These are phyloP conservation scores for Amyelois transitella DNA, from an alignment of 1,140 invertebrate genomes.

Conservation along the genomic window DNA sequence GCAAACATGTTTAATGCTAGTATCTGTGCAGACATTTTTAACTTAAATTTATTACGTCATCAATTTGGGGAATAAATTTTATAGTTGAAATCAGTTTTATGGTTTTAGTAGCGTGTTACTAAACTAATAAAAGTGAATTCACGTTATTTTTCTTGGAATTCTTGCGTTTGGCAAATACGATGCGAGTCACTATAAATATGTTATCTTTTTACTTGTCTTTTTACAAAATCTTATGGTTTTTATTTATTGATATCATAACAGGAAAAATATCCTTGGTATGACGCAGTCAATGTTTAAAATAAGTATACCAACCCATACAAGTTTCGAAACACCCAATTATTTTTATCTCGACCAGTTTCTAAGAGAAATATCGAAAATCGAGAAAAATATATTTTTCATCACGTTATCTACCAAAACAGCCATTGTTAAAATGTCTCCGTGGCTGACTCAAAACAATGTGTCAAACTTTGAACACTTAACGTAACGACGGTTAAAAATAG, in stretches of 20 bases:
- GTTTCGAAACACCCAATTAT: neutral
- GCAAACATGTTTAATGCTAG: conserved; percentile 35
- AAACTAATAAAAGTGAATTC: neutral
- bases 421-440: neutral
- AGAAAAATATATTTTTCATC: neutral
- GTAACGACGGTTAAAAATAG: neutral
- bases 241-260: too few species aligned
- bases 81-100: neutral
- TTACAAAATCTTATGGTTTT: too few species aligned
- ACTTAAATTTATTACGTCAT: conserved; percentile 5
- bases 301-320: neutral
- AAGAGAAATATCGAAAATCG: neutral
- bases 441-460: neutral
- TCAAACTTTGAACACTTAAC: neutral
- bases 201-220: too few species aligned
- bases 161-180: neutral
- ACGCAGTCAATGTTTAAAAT: neutral
- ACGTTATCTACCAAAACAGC: neutral
- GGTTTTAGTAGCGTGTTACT: neutral
- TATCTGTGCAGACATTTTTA: conserved; percentile 26
- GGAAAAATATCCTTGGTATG: too few species aligned
- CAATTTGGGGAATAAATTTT: neutral
- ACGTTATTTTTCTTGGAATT: neutral
- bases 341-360: neutral
- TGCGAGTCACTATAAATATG: too few species aligned